Base-by-base conservation (phyloP, 2,888 invertebrate genomes). In the Pheosia gnoma region DNA sequence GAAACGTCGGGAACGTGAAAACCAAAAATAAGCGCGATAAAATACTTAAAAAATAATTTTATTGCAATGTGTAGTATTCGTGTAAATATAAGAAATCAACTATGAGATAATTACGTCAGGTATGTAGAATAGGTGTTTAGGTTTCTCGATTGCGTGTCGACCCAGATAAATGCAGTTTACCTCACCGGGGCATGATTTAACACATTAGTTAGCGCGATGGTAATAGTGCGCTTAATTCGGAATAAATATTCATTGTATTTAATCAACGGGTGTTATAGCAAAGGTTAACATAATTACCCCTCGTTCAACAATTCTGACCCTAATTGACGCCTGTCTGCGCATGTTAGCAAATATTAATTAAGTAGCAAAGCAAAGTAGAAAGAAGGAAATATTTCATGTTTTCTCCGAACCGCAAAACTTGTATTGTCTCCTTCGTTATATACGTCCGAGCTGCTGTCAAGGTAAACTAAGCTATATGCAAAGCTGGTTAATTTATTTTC, bases 361-460 rank as follows among this genome's bases (percentile, higher is more conserved):
- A 47, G 5, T 41, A 41, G 8, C 41, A 7, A 41, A 59, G 47
- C 13, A 9, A 5, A 67, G 13, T 41, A 3, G 25, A 51, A 6
- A 51, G 25, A 25, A 25, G 25, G 25, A 25, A 25, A 25, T 2
- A 25, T 25, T 25, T 25, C 51, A 63, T 61, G 55, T 58, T 63
- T 68, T 66, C 63, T 65, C 52, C 51, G 66, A 66, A 71, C 53
- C 63, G 36, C 59, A 68, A 59, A 64, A 45, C 45, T 47, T 43
- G 43, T 8, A 43, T 8, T 43, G 8, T 8, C 7, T 43, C 7
- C 9, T 8, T 8, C 3, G 3, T 7, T 2, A 43, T 8, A 7
- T 8, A 39, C 39, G 5, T 39, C 39, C 39, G 5, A 39, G n/a
- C 38, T 43, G 43, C 10, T 10, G 3, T 36, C n/a, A 43, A 45